Evolutionary conservation across 2,888 invertebrate species (phyloP), one percentile per base, ranked within the genome.

Genomic region (Creontiades dilutus): DNA sequence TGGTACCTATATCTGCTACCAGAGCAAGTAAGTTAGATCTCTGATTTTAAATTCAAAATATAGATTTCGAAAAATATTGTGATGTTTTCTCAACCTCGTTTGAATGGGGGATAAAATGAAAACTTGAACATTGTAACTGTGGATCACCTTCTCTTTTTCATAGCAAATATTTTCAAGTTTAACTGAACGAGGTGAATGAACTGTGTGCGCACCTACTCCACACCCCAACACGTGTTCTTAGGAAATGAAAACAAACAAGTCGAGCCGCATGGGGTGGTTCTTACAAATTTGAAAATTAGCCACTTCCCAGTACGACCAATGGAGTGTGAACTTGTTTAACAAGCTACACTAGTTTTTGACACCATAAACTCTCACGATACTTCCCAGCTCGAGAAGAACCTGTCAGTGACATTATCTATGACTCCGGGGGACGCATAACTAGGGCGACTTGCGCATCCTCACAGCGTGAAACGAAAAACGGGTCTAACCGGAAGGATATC

Each of bases 401-500:
- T n/a, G 76, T 76, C 76, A 76, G 27, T 3, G 23, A 3, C 37
- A 76, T 76, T 76, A 76, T 76, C 76, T 27, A 46, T 81, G 37
- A 81, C 81, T 14, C 23, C 37, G 46, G 37, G 81, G n/a, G 7
- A 0, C 11, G 52, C 52, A 52, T 47, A 47, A 52, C n/a, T 47
- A 82, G 82, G 27, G 27, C 82, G 47, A 48, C 47, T 82, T 82
- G 82, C 82, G 37, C 47, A 68, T 52, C 55, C 19, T 37, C 14
- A 86, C 75, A 68, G 86, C 86, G 86, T 75, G 75, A 86, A 86
- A 76, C 23, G 75, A 28, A 16, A 68, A 86, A 86, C 86, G n/a
- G 86, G 86, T 86, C 76, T 48, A 76, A 86, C 86, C 86, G 86
- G 86, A 86, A 86, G 86, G 86, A 86, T 47, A 76, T 86, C 85